Evolutionary conservation across 2,113 vertebrate species (phyloP).

Genomic region (Notechis scutatus): DNA sequence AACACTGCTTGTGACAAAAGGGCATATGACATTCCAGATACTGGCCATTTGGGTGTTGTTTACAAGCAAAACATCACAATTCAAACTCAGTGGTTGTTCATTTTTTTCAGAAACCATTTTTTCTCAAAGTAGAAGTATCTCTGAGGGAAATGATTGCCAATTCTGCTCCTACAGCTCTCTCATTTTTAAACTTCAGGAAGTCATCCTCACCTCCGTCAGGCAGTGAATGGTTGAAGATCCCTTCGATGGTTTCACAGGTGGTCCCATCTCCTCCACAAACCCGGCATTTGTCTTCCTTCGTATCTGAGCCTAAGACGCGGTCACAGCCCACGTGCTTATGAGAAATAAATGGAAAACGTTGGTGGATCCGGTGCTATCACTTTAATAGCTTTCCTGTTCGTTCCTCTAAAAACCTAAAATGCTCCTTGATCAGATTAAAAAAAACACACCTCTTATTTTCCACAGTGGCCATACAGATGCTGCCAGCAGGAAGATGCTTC

Average conservation of each 20-base stretch:
- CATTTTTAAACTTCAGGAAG: background rate
- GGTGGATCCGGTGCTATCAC: background rate
- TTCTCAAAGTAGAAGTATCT: background rate
- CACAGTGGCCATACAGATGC: background rate
- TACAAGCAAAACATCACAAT: background rate
- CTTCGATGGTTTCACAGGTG: slow-evolving; percentile 88
- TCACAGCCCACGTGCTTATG: slow-evolving; percentile 93
- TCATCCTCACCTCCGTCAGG: slow-evolving; percentile 82
- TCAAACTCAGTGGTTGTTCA: background rate
- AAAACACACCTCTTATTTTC: background rate
- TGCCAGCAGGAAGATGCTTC: background rate
- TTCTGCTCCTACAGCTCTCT: background rate
- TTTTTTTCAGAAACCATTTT: background rate
- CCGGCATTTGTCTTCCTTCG: slow-evolving; percentile 90
- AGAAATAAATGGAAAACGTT: background rate
- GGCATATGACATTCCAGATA: too few species aligned
- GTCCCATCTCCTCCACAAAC: slow-evolving; percentile 91
- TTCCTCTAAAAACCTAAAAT: background rate
- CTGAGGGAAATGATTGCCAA: background rate
- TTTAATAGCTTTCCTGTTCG: background rate
- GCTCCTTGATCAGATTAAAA: background rate
- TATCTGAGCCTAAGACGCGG: slow-evolving; percentile 87
- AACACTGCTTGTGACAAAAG: background rate
- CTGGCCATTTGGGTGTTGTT: background rate
- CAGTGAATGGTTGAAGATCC: slow-evolving; percentile 85